Evolutionary conservation across 2,888 invertebrate genomes (phyloP).

Genomic region (Harmothoe impar): DNA sequence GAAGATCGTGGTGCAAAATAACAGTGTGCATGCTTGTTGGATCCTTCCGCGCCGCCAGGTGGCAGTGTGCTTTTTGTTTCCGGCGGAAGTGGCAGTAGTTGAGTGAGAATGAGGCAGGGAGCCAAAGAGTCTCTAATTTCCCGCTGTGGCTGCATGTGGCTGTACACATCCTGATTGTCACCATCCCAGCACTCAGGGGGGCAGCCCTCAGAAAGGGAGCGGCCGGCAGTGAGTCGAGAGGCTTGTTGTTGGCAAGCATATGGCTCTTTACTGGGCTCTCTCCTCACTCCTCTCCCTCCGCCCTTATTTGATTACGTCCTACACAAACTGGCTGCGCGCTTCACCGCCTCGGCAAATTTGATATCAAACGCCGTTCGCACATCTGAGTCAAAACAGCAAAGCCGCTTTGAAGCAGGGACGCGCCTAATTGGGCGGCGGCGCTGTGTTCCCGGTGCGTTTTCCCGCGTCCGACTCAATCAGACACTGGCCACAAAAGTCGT

Average conservation of each 20-base stretch:
- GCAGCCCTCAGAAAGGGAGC: neutral
- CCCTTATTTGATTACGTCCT: conserved; percentile 46
- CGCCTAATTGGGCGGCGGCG: conserved; percentile 47
- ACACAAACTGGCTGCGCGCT: conserved; percentile 43
- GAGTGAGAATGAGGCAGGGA: conserved; percentile 1
- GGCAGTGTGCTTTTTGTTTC: conserved; percentile 12
- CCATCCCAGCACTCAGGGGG: neutral
- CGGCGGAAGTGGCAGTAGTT: conserved; percentile 46
- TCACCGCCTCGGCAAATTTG: conserved; percentile 50
- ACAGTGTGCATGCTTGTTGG: neutral
- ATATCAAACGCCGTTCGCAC: conserved; percentile 55
- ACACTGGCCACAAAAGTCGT: conserved; percentile 35
- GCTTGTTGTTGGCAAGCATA: conserved; percentile 35
- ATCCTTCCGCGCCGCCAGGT: neutral
- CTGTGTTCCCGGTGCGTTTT: conserved; percentile 42
- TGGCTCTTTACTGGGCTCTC: conserved; percentile 28
- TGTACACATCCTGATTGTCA: too few relatives aligned
- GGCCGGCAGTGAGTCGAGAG: conserved; percentile 32
- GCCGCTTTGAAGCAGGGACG: conserved; percentile 40
- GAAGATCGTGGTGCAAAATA: conserved; percentile 30
- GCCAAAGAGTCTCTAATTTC: conserved; percentile 50
- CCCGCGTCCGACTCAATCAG: conserved; percentile 34
- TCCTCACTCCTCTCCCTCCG: neutral
- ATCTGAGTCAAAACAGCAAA: conserved; percentile 57
- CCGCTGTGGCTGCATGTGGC: conserved; percentile 36